phyloP scores from a whole-genome alignment of 2,113 vertebrate genomes.

The Psophia crepitans region DNA sequence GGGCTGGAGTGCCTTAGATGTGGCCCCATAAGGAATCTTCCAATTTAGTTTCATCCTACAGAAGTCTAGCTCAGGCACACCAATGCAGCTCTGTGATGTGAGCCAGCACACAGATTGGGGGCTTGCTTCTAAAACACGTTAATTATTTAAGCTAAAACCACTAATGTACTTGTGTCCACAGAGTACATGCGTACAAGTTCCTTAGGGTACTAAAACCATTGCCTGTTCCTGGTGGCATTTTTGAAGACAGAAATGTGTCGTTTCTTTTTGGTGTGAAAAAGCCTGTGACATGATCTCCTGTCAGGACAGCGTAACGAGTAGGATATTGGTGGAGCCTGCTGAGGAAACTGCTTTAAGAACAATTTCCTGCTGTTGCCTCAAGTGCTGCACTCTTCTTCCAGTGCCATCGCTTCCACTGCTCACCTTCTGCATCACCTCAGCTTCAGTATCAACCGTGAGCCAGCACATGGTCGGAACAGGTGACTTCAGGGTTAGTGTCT shows the following conservation, averaged over 20 bases:
- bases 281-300: not conserved
- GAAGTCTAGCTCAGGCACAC: not conserved
- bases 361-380: not conserved
- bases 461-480: not conserved
- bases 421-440: rapidly evolving
- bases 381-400: not conserved
- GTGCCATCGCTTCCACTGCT: not conserved
- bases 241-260: not conserved
- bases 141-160: not conserved
- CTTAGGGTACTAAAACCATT: not conserved
- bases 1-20: not conserved
- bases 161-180: not conserved
- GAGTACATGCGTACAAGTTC: not conserved
- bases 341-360: not conserved
- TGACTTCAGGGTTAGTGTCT: not conserved
- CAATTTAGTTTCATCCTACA: not conserved
- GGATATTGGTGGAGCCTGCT: not conserved
- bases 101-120: rapidly evolving
- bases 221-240: not conserved
- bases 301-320: rapidly evolving
- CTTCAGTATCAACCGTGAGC: not conserved
- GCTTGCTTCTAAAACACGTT: not conserved
- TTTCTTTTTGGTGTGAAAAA: not conserved
- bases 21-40: not conserved
- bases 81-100: not conserved